These are phyloP conservation scores for Heteractis magnifica DNA, from an alignment of 92 coral and sea anemone genomes.

Conservation along the genomic window DNA sequence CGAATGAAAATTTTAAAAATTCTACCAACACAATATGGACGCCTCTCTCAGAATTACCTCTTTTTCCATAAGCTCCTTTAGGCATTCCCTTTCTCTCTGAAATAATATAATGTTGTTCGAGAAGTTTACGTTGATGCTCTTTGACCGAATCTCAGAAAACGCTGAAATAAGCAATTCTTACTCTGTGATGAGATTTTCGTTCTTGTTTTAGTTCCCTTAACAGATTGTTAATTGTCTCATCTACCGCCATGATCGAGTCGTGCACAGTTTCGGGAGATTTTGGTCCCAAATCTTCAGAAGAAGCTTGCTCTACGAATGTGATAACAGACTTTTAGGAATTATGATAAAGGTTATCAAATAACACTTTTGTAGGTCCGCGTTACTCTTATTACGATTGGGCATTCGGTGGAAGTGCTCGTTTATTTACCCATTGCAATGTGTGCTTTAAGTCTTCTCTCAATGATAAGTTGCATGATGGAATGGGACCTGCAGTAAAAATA, in stretches of 20 bases:
- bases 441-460: constrained; percentile 83
- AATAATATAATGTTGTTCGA: background rate
- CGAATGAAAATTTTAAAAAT: no score
- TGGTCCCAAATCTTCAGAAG: constrained; percentile 10
- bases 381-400: background rate
- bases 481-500: constrained; percentile 56
- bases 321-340: background rate
- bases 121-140: background rate
- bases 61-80: constrained; percentile 85
- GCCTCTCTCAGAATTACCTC: constrained; percentile 43
- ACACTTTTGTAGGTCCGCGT: background rate
- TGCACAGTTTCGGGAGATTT: constrained; percentile 77
- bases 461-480: constrained; percentile 80
- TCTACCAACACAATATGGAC: background rate
- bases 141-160: background rate
- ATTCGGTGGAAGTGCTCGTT: background rate
- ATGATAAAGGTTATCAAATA: background rate
- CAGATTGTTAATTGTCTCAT: constrained; percentile 80
- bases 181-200: constrained; percentile 77
- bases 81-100: constrained; percentile 77
- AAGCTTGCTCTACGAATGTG: constrained; percentile 40
- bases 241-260: constrained; percentile 88
- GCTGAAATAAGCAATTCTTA: constrained; percentile 13
- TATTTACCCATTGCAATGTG: constrained; percentile 75
- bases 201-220: constrained; percentile 83